These are phyloP conservation scores for Euproctis similis DNA, from an alignment of 2,888 invertebrate species.

Conservation along the genomic window DNA sequence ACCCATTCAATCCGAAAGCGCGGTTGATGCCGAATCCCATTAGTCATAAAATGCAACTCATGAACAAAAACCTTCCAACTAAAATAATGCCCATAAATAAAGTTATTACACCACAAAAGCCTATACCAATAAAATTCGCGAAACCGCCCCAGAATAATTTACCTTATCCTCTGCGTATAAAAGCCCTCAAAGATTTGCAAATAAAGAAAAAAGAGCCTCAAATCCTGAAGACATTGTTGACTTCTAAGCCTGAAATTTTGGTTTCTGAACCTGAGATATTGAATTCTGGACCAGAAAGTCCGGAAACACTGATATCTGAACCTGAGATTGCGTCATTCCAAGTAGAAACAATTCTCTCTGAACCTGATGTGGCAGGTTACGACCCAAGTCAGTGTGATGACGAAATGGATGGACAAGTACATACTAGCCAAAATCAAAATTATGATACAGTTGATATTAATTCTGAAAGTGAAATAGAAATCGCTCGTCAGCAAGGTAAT, in stretches of 20 bases:
- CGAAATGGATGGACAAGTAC: constrained; percentile 36
- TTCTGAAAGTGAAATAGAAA: constrained; percentile 70
- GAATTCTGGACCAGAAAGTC: constrained; percentile 69
- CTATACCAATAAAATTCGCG: constrained; percentile 51
- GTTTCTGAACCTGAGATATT: constrained; percentile 68
- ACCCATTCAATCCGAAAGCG: constrained; percentile 69
- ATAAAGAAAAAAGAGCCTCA: constrained; percentile 70
- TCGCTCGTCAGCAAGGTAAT: constrained; percentile 52
- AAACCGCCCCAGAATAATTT: constrained; percentile 53
- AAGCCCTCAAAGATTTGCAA: constrained; percentile 70
- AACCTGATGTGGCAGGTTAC: constrained; percentile 59
- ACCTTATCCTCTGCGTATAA: constrained; percentile 66
- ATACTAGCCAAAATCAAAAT: constrained; percentile 48
- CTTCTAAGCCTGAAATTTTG: constrained; percentile 62
- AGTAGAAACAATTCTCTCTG: constrained; percentile 67
- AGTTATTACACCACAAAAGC: constrained; percentile 49
- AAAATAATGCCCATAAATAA: constrained; percentile 47
- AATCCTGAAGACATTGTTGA: constrained; percentile 67
- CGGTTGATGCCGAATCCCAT: constrained; percentile 69
- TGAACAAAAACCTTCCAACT: constrained; percentile 43
- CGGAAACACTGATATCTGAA: constrained; percentile 69
- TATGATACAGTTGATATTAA: constrained; percentile 71
- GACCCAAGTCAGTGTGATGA: constrained; percentile 41
- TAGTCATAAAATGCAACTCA: constrained; percentile 61
- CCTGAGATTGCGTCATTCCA: constrained; percentile 71